Base-by-base conservation (phyloP, 2,113 vertebrate species). In the Chaetodon auriga region DNA sequence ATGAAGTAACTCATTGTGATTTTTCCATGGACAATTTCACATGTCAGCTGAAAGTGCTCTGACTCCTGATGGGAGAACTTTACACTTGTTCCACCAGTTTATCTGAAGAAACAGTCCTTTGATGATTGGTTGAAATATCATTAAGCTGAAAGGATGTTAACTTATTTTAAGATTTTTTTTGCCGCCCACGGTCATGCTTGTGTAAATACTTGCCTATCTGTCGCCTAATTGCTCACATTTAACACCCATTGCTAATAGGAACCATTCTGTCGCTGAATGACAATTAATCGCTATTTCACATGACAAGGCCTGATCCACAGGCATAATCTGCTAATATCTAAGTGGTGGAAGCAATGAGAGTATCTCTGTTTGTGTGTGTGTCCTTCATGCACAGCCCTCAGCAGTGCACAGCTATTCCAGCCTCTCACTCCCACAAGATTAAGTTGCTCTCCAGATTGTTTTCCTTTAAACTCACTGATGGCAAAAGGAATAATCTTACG, bases 1-100 rank as follows among this genome's bases (percentile, higher is more conserved):
- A 86, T 78, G 30, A 88, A 92, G 36, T 9, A 66, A 49, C 45
- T 89, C 84, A 74, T 86, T 88, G 85, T 68, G 73, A 66, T 61
- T 53, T 85, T 76, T 80, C 53, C 61, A 48, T 18, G 45, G 51
- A 60, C 80, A 80, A 77, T 82, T 81, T 88, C 49, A 87, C 35
- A 30, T 87, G 72, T 87, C 80, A 75, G 75, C 84, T 84, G 75
- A 87, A 92, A 84, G 60, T 78, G 46, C 8, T 38, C 4, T 2
- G 8, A 54, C 51, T 83, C 48, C 38, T 61, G 61, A 75, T n/a
- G 15, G 30, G 30, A 72, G n/a, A 62, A 77, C 41, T 51, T 74
- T n/a, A 54, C 80, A 68, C 75, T 77, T 77, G 66, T 86, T 80
- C 57, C 41, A 62, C 38, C 68, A 16, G 57, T 74, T 81, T 71